A percentile compares a stretch with the other conserved stretches of the same genome.
These are phyloP conservation scores for Heliocidaris erythrogramma DNA, from an alignment of 35 echinoderm and acorn worm species.

Conservation along the genomic window DNA sequence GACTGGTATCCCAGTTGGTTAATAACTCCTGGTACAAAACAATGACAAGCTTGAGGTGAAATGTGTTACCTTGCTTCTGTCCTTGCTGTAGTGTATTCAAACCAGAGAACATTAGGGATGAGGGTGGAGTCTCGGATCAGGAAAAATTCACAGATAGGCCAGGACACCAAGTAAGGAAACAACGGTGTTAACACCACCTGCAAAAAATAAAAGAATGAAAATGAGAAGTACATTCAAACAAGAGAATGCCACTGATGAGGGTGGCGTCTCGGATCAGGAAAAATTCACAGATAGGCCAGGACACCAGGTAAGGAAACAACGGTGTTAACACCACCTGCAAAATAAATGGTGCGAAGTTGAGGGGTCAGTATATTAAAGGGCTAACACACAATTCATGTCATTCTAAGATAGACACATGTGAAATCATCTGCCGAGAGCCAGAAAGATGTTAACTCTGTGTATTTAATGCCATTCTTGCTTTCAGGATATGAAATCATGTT, in stretches of 20 bases:
- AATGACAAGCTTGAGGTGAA: not conserved
- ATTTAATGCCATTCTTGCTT: no score
- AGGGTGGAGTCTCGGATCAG: conserved; percentile 89
- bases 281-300: conserved; percentile 85
- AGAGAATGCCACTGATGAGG: conserved; percentile 91
- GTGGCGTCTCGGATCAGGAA: conserved; percentile 92
- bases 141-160: conserved; percentile 84
- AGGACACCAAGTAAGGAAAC: conserved; percentile 79
- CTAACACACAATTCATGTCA: not conserved
- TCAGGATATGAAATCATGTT: no score
- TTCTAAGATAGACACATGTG: not conserved
- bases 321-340: conserved; percentile 86
- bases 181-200: conserved; percentile 89
- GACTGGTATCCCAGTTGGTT: not conserved
- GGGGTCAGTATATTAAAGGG: not conserved
- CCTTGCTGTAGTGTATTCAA: conserved; percentile 94
- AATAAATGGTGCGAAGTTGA: not conserved
- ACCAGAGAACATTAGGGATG: conserved; percentile 99
- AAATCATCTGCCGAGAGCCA: no score
- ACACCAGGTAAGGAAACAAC: conserved; percentile 74
- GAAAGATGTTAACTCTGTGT: no score
- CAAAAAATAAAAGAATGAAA: no score
- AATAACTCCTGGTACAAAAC: not conserved
- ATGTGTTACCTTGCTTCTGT: conserved; percentile 89
- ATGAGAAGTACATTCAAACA: conserved; percentile 99